Evolutionary conservation across 2,797 vertebrate species (phyloP).

Genomic region (Macroramphosus scolopax): DNA sequence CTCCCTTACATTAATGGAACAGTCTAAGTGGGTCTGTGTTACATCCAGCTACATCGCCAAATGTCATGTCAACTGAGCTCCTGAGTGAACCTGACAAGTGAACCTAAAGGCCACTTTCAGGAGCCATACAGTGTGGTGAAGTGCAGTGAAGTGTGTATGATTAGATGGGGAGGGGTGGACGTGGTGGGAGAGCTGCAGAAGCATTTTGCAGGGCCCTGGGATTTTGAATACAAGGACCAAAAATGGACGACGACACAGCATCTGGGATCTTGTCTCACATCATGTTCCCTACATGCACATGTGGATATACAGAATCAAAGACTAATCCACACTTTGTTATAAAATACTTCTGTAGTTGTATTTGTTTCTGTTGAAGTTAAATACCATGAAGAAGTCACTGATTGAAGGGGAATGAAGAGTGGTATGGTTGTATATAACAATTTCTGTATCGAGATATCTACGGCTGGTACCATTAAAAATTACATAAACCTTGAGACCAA

Average conservation of each 20-base stretch:
- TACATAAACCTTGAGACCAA: too few relatives aligned
- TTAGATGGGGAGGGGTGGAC: neutral
- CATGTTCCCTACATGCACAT: too few relatives aligned
- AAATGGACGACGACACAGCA: conserved; percentile 11
- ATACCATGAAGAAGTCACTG: conserved; percentile 10
- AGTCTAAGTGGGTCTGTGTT: conserved; percentile 8
- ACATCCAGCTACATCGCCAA: conserved; percentile 21
- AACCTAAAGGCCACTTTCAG: conserved; percentile 15
- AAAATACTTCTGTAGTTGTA: too few relatives aligned
- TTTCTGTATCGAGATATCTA: too few relatives aligned
- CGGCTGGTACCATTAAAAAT: too few relatives aligned
- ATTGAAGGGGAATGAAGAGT: too few relatives aligned
- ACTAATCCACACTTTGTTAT: too few relatives aligned
- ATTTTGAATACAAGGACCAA: conserved; percentile 9
- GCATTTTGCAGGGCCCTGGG: neutral
- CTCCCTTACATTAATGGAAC: conserved; percentile 11
- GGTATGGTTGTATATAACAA: too few relatives aligned
- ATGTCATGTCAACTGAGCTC: conserved; percentile 18
- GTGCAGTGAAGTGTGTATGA: conserved; percentile 11
- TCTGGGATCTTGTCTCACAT: too few relatives aligned
- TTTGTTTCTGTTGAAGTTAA: too few relatives aligned
- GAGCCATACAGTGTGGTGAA: conserved; percentile 10
- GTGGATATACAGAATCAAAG: too few relatives aligned
- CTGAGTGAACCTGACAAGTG: conserved; percentile 29
- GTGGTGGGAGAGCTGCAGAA: neutral